Evolutionary conservation across 2,888 invertebrate species (phyloP).

Genomic region (Drosophila limbata): DNA sequence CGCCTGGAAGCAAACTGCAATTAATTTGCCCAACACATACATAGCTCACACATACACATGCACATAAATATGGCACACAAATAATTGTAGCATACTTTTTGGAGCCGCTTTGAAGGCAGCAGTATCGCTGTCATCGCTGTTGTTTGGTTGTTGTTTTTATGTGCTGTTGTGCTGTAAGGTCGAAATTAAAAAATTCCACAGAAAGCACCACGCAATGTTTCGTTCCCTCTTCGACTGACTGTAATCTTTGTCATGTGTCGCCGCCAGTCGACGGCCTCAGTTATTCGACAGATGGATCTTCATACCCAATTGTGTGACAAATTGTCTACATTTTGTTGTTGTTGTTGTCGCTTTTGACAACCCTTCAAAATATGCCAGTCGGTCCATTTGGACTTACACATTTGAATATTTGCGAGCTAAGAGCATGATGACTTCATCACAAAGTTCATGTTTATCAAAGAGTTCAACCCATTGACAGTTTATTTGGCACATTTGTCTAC

Average conservation of each 20-base stretch:
- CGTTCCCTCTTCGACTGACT: conserved; percentile 23
- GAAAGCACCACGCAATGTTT: conserved; percentile 45
- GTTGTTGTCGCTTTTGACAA: conserved; percentile 28
- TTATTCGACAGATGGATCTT: conserved; percentile 43
- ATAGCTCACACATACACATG: neutral
- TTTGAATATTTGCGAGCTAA: conserved; percentile 24
- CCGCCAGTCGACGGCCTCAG: conserved; percentile 36
- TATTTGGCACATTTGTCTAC: neutral
- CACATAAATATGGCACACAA: conserved; percentile 17
- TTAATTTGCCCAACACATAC: conserved; percentile 60
- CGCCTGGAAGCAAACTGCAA: conserved; percentile 62
- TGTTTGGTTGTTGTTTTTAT: conserved; percentile 8
- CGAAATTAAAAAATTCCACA: conserved; percentile 79
- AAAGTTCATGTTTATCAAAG: conserved; percentile 8
- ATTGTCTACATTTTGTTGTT: conserved; percentile 64
- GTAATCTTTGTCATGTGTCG: conserved; percentile 69
- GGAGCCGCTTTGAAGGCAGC: neutral
- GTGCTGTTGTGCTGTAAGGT: conserved; percentile 28
- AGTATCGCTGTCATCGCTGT: conserved; percentile 9
- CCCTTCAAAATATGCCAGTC: conserved; percentile 39
- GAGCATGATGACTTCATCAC: conserved; percentile 25
- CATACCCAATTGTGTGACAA: conserved; percentile 74
- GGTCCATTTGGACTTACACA: conserved; percentile 33
- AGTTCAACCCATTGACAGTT: conserved; percentile 15
- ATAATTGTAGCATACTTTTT: conserved; percentile 50